phyloP scores from a whole-genome alignment of 2,113 vertebrate species.

The Cygnus atratus region DNA sequence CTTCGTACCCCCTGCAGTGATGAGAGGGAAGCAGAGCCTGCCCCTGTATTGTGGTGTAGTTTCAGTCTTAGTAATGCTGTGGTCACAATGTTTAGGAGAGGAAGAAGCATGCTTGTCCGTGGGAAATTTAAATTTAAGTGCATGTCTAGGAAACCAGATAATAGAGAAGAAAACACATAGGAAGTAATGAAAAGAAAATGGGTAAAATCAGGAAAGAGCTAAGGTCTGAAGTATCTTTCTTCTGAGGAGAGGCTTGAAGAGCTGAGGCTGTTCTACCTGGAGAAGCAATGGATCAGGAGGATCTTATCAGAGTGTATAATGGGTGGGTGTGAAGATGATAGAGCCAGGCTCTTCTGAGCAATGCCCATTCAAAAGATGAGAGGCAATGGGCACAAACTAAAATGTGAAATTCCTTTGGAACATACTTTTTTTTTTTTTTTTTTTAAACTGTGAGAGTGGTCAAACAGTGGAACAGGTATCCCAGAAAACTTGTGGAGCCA shows the following conservation, averaged over 20 bases:
- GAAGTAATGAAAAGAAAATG: not conserved
- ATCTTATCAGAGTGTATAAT: not conserved
- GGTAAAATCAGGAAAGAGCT: not conserved
- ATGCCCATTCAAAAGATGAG: not conserved
- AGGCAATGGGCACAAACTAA: not conserved
- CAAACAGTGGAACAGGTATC: not conserved
- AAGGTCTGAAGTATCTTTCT: not conserved
- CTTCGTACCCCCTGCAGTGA: rapidly evolving
- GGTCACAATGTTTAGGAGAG: not conserved
- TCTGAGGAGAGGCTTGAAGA: not conserved
- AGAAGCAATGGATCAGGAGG: not conserved
- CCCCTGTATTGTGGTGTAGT: not conserved
- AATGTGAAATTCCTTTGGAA: not conserved
- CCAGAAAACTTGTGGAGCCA: not conserved
- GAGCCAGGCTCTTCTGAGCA: not conserved
- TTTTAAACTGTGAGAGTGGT: not conserved
- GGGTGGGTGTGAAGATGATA: not conserved
- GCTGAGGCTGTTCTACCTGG: not conserved
- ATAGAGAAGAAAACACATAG: not conserved
- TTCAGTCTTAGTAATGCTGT: not conserved
- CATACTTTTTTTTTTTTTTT: not conserved
- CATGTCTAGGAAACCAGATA: not conserved
- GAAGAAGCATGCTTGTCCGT: not conserved
- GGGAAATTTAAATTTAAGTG: not conserved
- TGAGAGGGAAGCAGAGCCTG: not conserved